Conservation (phyloP, 2,888 invertebrate genomes). For the Tromatobia lineatoria region DNA sequence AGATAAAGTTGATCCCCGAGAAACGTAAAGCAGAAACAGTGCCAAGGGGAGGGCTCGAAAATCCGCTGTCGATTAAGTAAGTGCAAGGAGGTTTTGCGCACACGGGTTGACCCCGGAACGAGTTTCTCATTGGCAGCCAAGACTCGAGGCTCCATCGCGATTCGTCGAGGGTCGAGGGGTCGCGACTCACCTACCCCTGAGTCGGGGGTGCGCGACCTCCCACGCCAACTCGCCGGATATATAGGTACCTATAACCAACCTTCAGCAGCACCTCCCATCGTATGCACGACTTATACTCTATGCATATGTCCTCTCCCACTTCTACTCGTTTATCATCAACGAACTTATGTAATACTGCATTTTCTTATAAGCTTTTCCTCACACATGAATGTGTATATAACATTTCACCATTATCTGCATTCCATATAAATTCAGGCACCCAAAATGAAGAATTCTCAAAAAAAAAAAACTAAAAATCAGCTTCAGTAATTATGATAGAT, state of each 20-base stretch:
- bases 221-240: slow-evolving; percentile 82
- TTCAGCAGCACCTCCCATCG: slow-evolving; percentile 51
- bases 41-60: slow-evolving; percentile 49
- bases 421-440: too few species aligned
- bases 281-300: slow-evolving; percentile 11
- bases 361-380: background rate
- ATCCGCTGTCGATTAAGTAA: slow-evolving; percentile 46
- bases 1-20: background rate
- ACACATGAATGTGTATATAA: background rate
- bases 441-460: too few species aligned
- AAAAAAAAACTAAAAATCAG: too few species aligned
- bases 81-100: slow-evolving; percentile 71
- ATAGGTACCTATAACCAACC: slow-evolving; percentile 72
- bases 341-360: background rate
- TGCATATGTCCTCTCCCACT: slow-evolving; percentile 1
- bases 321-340: background rate
- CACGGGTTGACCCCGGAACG: slow-evolving; percentile 75
- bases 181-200: slow-evolving; percentile 81
- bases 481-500: too few species aligned
- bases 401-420: too few species aligned
- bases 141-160: slow-evolving; percentile 78
- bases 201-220: slow-evolving; percentile 79
- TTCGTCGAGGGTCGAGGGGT: slow-evolving; percentile 83
- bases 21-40: background rate
- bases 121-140: slow-evolving; percentile 81